Evolutionary conservation across 2,113 vertebrate species (phyloP).

Genomic region (Gobio gobio): DNA sequence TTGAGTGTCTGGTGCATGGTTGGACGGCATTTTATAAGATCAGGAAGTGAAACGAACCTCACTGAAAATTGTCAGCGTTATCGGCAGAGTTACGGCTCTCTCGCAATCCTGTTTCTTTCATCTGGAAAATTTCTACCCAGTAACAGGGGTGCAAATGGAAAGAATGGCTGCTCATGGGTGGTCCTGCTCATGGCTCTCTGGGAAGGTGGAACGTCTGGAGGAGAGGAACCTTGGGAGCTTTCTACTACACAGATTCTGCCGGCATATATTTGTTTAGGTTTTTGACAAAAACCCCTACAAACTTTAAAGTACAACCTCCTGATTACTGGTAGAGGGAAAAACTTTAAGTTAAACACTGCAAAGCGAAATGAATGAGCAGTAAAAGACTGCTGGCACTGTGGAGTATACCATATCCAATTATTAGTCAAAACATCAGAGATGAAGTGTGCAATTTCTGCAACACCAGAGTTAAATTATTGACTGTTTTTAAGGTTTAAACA

Average conservation of each 20-base stretch:
- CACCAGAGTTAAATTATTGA: not conserved
- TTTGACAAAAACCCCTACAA: conserved; percentile 1
- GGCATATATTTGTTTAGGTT: conserved; percentile 20
- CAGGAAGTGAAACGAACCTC: conserved; percentile 5
- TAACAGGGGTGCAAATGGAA: conserved; percentile 42
- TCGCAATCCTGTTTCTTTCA: conserved; percentile 43
- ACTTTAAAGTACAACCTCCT: not conserved
- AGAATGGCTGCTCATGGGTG: conserved; percentile 56
- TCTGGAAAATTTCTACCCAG: conserved; percentile 47
- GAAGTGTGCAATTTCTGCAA: not conserved
- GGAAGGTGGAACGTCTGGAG: conserved; percentile 46
- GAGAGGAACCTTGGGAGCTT: conserved; percentile 37
- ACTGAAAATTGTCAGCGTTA: conserved; percentile 25
- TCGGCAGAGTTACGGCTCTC: conserved; percentile 17
- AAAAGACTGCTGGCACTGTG: not conserved
- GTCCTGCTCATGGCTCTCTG: conserved; percentile 52
- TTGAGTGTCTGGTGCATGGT: not conserved
- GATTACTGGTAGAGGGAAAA: conserved; percentile 11
- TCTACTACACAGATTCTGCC: conserved; percentile 20
- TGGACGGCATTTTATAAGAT: not conserved
- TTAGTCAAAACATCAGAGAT: conserved; percentile 3
- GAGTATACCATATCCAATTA: not conserved
- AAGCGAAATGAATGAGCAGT: not conserved
- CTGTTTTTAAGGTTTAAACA: not conserved
- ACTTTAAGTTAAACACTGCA: not conserved